Evolutionary conservation across 1,140 invertebrate genomes (phyloP).

Genomic region (Antheraea pernyi): DNA sequence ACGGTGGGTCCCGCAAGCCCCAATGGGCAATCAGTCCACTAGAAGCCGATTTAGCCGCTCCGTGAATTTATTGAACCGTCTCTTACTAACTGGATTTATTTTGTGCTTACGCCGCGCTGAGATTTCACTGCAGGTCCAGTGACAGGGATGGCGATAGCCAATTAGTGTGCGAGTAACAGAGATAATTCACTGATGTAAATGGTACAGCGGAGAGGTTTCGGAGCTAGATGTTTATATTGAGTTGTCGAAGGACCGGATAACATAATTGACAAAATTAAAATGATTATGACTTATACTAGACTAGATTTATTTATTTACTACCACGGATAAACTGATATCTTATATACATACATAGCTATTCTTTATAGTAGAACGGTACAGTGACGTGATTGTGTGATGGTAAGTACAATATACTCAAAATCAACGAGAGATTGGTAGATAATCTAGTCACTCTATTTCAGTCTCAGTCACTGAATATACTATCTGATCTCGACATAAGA

Average conservation of each 20-base stretch:
- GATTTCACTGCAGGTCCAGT: conserved; percentile 8
- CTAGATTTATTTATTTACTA: too few species aligned
- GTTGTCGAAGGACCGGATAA: neutral
- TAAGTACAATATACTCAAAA: too few species aligned
- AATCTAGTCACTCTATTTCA: too few species aligned
- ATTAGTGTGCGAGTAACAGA: neutral
- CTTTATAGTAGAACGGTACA: too few species aligned
- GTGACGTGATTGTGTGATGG: too few species aligned
- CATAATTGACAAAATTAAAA: neutral
- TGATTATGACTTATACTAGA: too few species aligned
- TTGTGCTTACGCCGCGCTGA: conserved; percentile 14
- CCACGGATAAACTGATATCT: too few species aligned
- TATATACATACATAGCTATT: too few species aligned
- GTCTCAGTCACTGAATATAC: too few species aligned
- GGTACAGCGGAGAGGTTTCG: neutral
- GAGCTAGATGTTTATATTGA: neutral
- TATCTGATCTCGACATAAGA: too few species aligned
- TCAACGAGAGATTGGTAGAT: too few species aligned
- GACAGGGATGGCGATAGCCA: neutral
- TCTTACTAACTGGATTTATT: conserved; percentile 12
- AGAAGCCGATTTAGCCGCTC: conserved; percentile 12
- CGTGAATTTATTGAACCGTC: conserved; percentile 11
- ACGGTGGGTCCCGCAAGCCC: neutral
- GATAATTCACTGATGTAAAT: neutral
- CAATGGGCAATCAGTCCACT: conserved; percentile 10